Evolutionary conservation across 1,140 invertebrate species (phyloP).

Genomic region (Chironomus striatipennis): DNA sequence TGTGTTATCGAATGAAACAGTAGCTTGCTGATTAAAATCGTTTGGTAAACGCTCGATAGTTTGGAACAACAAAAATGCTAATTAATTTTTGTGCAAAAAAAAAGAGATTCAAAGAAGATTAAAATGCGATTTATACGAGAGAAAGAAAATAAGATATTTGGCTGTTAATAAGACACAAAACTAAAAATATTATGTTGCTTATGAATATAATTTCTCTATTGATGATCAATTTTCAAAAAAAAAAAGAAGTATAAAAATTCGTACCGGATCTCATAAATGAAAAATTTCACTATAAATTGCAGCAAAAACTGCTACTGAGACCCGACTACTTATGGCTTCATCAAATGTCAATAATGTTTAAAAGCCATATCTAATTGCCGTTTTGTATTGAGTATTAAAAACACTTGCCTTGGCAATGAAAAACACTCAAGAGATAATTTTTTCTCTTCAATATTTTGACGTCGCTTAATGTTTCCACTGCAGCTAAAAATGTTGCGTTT

Average conservation of each 20-base stretch:
- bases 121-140: neutral
- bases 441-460: too few relatives aligned
- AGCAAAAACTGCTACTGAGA: neutral
- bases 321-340: neutral
- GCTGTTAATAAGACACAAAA: too few relatives aligned
- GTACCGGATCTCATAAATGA: neutral
- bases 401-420: conserved; percentile 12
- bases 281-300: conserved; percentile 14
- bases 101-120: neutral
- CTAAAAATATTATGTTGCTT: too few relatives aligned
- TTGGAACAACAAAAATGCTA: neutral
- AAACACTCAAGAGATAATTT: too few relatives aligned
- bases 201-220: too few relatives aligned
- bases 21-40: neutral
- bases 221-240: too few relatives aligned
- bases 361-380: conserved; percentile 12
- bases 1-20: neutral
- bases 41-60: neutral
- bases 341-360: neutral
- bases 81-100: conserved; percentile 14
- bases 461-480: neutral
- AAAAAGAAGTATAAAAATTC: neutral
- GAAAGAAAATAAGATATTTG: neutral
- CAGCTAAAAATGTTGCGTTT: neutral
- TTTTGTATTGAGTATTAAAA: neutral